These are phyloP conservation scores for Pristionchus japonicus DNA, from an alignment of 2,888 invertebrate genomes.

Conservation along the genomic window DNA sequence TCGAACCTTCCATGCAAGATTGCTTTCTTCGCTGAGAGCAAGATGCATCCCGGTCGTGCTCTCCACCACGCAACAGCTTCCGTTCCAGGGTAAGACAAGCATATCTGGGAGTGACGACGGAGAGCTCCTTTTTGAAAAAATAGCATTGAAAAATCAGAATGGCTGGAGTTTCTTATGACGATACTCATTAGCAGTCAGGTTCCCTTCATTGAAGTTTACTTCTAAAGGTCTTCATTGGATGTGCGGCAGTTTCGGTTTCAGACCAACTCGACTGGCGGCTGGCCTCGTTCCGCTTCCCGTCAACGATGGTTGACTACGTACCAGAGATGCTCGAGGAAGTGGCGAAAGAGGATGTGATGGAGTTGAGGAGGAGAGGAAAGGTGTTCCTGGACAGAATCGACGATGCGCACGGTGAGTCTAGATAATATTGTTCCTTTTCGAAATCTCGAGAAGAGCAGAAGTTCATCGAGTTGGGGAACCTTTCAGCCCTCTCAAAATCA, in stretches of 20 bases:
- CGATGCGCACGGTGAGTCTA: slow-evolving; percentile 30
- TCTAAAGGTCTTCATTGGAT: too few relatives aligned
- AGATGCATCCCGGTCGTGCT: slow-evolving; percentile 6
- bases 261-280: background rate
- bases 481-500: background rate
- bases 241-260: background rate
- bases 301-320: background rate
- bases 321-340: background rate
- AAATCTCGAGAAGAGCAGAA: background rate
- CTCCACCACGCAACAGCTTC: background rate
- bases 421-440: background rate
- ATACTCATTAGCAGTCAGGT: too few relatives aligned
- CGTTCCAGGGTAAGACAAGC: slow-evolving; percentile 26
- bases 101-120: too few relatives aligned
- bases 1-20: background rate
- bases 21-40: background rate
- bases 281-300: background rate
- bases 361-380: background rate
- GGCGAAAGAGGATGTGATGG: slow-evolving; percentile 12
- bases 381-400: slow-evolving; percentile 26
- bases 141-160: too few relatives aligned
- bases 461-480: background rate
- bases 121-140: too few relatives aligned
- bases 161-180: too few relatives aligned
- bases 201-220: too few relatives aligned